Evolutionary conservation across 2,797 vertebrate species (phyloP).

Genomic region (Alca torda): DNA sequence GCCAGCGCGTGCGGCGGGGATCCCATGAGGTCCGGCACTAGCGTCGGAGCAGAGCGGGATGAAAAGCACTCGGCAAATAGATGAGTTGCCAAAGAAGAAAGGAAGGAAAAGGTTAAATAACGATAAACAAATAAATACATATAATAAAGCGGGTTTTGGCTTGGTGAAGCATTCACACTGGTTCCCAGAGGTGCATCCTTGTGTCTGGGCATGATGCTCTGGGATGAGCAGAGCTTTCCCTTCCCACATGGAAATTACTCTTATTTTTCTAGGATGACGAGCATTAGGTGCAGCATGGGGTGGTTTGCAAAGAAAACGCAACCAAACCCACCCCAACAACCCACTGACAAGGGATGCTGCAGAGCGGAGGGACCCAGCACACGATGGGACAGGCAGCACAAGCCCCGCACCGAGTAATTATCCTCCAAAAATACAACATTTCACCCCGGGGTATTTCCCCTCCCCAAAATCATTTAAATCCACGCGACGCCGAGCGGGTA

Average conservation of each 20-base stretch:
- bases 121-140: not conserved
- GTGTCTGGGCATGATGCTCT: rapidly evolving
- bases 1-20: not conserved
- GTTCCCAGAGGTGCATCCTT: not conserved
- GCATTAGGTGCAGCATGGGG: not conserved
- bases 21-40: not conserved
- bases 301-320: not conserved
- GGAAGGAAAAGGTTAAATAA: not conserved
- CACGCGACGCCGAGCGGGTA: rapidly evolving
- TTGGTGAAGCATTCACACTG: rapidly evolving
- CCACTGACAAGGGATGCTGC: no score
- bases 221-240: not conserved
- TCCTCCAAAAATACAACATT: not conserved
- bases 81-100: not conserved
- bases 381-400: no score
- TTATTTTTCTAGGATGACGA: not conserved
- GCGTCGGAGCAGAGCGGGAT: rapidly evolving
- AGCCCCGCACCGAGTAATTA: rapidly evolving
- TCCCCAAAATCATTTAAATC: not conserved
- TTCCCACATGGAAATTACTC: not conserved
- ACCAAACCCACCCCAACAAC: not conserved
- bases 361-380: not conserved
- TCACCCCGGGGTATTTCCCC: not conserved
- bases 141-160: not conserved
- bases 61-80: not conserved